Evolutionary conservation across 2,797 vertebrate species (phyloP), one percentile per base, ranked within the genome.

Genomic region (Anniella stebbinsi): DNA sequence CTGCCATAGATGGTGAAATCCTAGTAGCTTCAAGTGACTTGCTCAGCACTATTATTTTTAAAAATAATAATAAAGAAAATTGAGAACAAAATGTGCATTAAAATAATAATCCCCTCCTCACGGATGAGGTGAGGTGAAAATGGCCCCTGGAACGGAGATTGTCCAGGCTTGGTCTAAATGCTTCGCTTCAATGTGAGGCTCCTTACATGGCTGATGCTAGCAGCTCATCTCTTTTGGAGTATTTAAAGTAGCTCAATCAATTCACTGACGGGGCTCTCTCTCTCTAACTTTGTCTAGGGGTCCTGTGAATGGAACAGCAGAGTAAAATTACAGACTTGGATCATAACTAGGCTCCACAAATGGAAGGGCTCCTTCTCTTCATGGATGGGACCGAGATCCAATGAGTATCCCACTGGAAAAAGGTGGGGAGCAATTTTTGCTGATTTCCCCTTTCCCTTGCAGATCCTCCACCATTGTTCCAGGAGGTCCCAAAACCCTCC

Each of bases 231-330:
- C 73, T 7, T 0, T 80, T 18, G 70, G 21, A 88, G 21, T 36
- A 13, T 63, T 36, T 87, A 67, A 41, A 92, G 86, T 72, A 86
- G 76, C 2, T 45, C 70, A 51, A 70, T 84, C 69, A 28, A 76
- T 81, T 4, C 80, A 72, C 36, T 89, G 89, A 82, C 23, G 41
- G 36, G 60, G 30, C 2, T 67, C 36, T 66, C 13, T 33, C 63
- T 67, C 15, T n/a, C n/a, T n/a, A n/a, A n/a, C n/a, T 48, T 48
- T 48, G 17, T 28, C 7, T 69, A 66, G 7, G 8, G 41, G 2
- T 69, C 66, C 82, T 60, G 23, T 15, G 3, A 17, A 45, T 45
- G 11, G 15, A 41, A 82, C 4, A 82, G n/a, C 45, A 8, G 4
- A 57, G 9, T 69, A 51, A 72, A 76, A 48, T 77, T n/a, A 21